Evolutionary conservation across 2,888 invertebrate species (phyloP).

Genomic region (Drosophila macrospina): DNA sequence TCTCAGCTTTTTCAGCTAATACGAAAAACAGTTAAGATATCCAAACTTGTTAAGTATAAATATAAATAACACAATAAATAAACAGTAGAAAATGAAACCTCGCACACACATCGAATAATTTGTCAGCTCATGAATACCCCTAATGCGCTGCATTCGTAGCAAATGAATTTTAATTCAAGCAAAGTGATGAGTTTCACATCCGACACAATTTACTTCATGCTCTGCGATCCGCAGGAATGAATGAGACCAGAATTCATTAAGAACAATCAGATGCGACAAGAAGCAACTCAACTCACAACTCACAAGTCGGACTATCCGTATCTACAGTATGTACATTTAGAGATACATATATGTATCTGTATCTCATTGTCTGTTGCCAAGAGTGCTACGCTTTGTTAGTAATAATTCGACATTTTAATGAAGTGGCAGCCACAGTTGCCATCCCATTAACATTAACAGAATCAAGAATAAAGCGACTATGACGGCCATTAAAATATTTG

Average conservation of each 20-base stretch:
- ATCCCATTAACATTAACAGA: constrained; percentile 35
- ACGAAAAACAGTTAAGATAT: too few species aligned
- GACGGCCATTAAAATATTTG: neutral
- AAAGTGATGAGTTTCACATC: constrained; percentile 72
- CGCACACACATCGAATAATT: constrained; percentile 11
- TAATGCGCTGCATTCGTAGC: constrained; percentile 49
- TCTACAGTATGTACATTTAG: constrained; percentile 11
- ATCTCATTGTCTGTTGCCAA: constrained; percentile 57
- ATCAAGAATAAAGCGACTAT: constrained; percentile 17
- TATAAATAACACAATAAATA: too few species aligned
- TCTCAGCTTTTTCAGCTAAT: neutral
- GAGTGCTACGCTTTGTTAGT: constrained; percentile 67
- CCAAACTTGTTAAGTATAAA: too few species aligned
- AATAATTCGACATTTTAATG: constrained; percentile 52
- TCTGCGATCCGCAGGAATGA: constrained; percentile 65
- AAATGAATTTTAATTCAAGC: constrained; percentile 78
- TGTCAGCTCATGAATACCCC: constrained; percentile 25
- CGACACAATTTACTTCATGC: constrained; percentile 61
- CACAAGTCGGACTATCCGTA: constrained; percentile 12
- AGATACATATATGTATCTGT: constrained; percentile 6
- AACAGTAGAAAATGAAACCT: constrained; percentile 15
- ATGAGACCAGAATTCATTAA: constrained; percentile 74
- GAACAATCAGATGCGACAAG: constrained; percentile 70
- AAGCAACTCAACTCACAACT: constrained; percentile 13
- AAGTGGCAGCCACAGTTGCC: constrained; percentile 30